phyloP scores from a whole-genome alignment of 2,113 vertebrate species.

The Lathamus discolor region DNA sequence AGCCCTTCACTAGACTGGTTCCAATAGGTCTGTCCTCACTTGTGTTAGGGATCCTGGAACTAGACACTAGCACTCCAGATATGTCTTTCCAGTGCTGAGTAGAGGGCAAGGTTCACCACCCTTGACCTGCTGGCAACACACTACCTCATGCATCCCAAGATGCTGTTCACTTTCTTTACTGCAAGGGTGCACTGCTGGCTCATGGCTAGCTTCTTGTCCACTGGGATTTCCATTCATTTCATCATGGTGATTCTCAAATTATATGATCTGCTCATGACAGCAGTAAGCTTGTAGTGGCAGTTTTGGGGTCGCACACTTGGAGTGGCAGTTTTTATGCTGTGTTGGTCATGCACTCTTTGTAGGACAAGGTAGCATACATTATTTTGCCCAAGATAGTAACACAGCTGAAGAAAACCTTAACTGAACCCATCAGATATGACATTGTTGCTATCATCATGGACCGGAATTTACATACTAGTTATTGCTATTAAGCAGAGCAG shows the following conservation, averaged over 20 bases:
- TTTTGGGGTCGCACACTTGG: neutral
- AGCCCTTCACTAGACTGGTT: neutral
- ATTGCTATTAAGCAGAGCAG: neutral
- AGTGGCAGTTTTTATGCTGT: neutral
- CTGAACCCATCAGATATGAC: neutral
- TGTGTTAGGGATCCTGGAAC: neutral
- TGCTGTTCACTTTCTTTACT: neutral
- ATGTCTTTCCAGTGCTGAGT: neutral
- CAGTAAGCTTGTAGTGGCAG: neutral
- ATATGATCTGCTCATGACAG: neutral
- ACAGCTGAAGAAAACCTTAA: neutral
- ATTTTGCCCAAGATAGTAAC: neutral
- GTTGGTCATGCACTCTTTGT: neutral
- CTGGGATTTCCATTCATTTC: neutral
- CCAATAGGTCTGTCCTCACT: neutral
- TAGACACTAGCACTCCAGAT: neutral
- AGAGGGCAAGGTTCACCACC: neutral
- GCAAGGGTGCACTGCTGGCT: neutral
- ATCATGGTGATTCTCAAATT: neutral
- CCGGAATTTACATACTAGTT: accelerated
- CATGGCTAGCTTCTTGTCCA: neutral
- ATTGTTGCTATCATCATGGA: neutral
- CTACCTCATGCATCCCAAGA: neutral
- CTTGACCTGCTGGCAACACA: neutral
- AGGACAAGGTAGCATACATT: neutral